A percentile compares a stretch with the other conserved stretches of the same genome.
phyloP scores from a whole-genome alignment of 2,113 vertebrate species.

The western clawed frog (Xenopus tropicalis) region UCB_Xtro_10.0 CM004448.2:47443001-47443500 shows the following conservation, averaged over 20 bases:
- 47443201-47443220: slow-evolving; percentile 75
- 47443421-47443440: no score
- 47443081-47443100: slow-evolving; percentile 76
- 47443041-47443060: slow-evolving; percentile 84
- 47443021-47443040: slow-evolving; percentile 77
- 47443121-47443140: slow-evolving; percentile 71
- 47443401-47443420: neutral
- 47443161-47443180: slow-evolving; percentile 76
- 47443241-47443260: slow-evolving; percentile 23
- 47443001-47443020: slow-evolving; percentile 80
- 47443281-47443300: slow-evolving; percentile 18
- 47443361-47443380: slow-evolving; percentile 8
- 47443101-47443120: slow-evolving; percentile 77
- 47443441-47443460: no score
- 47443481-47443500: no score
- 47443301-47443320: slow-evolving; percentile 40
- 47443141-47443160: slow-evolving; percentile 74
- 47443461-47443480: no score
- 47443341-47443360: slow-evolving; percentile 21
- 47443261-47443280: slow-evolving; percentile 31
- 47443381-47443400: no score
- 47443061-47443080: slow-evolving; percentile 84
- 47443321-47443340: slow-evolving; percentile 29
- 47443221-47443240: slow-evolving; percentile 53
- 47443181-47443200: slow-evolving; percentile 83